Evolutionary conservation across 2,888 invertebrate genomes (phyloP), one percentile per base, ranked within the genome.

Genomic region (Maniola hyperantus): DNA sequence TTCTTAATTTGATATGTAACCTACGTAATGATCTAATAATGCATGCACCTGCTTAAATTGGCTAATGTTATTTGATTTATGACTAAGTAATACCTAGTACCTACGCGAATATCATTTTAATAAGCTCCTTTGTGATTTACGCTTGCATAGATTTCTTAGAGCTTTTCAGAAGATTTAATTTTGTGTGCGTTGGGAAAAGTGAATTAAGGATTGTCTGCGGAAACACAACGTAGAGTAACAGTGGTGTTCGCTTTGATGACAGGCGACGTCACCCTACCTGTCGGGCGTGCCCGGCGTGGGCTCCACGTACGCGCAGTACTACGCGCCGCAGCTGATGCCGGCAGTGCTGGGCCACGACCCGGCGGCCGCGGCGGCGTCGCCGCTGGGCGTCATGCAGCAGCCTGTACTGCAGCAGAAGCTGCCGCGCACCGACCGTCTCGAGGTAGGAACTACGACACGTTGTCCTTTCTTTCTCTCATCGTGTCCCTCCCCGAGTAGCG

Each of bases 391-490:
- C 95, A 89, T 97, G 97, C 94, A 96, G 95, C 88, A 97, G 95
- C 89, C 97, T 93, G 93, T 97, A 96, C 88, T 96, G 96, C 92
- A 97, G 93, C 98, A 98, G 94, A 98, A 98, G 94, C 95, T 98
- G 95, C 97, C 97, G 81, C 96, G 98, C 92, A 96, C 97, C 88
- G 98, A 98, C 93, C 95, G 98, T 94, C 95, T 98, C 93, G 98
- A 98, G 98, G 98, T 98, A 95, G 95, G 96, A 71, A 67, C 67
- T 55, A 69, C 67, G 57, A 70, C 51, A 64, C 68, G 82, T 78
- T 83, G 81, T 80, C 66, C 78, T 82, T 80, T 79, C 81, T 83
- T 78, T 77, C 54, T 39, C 54, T 67, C 54, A 63, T 55, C 59
- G 55, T 68, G 62, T 71, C 80, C 79, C 76, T 79, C 80, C 67